Base-by-base conservation (phyloP, 2,888 invertebrate species). In the Tinea pellionella region DNA sequence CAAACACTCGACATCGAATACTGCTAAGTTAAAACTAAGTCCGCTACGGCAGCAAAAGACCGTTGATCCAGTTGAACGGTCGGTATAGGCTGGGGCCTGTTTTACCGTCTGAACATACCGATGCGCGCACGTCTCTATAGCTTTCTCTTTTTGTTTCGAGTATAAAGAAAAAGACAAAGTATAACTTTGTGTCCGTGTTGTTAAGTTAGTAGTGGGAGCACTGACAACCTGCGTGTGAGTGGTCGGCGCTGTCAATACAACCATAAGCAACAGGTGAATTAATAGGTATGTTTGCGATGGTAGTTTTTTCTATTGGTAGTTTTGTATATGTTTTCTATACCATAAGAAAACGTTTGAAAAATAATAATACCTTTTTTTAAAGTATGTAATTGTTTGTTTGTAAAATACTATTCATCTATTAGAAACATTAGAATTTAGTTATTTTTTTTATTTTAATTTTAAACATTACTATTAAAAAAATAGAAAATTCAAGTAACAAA, bases 61-160 rank as follows among this genome's bases (percentile, higher is more conserved):
- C 88, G 88, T 88, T 88, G 88, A 82, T 85, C 85, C 81, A 82
- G 78, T 80, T 81, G 75, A 71, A 68, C 68, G 63, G 80, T 84
- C 83, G 85, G 74, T 78, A 79, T 59, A 72, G 78, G 71, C 82
- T 79, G 82, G 67, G 65, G 63, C 66, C 83, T 75, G 77, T 71
- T 79, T 85, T 82, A 78, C 78, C 85, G 81, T 82, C 79, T 65
- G 64, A 67, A 62, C 60, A 61, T 63, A 59, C 65, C 63, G 65
- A 65, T 67, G 60, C 66, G 66, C 61, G 63, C 64, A 67, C 62
- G 61, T 63, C 63, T 62, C n/a, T 63, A 59, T 63, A 63, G 63
- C 66, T 63, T 62, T 77, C 82, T 68, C 79, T 63, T 63, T 80
- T 73, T 63, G 60, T 62, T 65, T 12, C 59, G 42, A 19, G 41